phyloP scores from a whole-genome alignment of 2,113 vertebrate genomes.

The Nematolebias whitei region DNA sequence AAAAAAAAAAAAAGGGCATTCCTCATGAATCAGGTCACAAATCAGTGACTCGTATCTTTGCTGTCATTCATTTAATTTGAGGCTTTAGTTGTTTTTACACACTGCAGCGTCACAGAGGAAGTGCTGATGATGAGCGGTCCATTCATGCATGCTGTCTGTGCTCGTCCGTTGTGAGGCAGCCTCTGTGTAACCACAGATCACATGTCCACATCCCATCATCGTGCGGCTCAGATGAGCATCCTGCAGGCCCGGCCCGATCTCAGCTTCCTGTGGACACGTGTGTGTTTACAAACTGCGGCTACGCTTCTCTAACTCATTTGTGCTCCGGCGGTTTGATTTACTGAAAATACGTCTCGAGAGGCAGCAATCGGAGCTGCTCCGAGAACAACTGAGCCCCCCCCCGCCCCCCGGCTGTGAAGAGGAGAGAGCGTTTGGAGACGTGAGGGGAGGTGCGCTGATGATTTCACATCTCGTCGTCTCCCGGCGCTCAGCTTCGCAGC shows the following conservation, averaged over 20 bases:
- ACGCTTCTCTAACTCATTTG: slow-evolving; percentile 1
- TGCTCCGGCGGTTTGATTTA: neutral
- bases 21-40: neutral
- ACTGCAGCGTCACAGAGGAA: neutral
- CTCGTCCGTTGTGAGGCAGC: slow-evolving; percentile 64
- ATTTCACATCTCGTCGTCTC: slow-evolving; percentile 54
- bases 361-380: neutral
- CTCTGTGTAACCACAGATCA: slow-evolving; percentile 54
- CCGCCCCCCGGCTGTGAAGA: too few species aligned
- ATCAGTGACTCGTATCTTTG: neutral
- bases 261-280: slow-evolving; percentile 29
- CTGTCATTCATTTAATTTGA: neutral
- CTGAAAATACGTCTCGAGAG: neutral
- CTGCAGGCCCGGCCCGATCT: slow-evolving; percentile 32
- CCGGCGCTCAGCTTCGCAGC: slow-evolving; percentile 28
- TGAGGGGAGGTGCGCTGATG: slow-evolving; percentile 49
- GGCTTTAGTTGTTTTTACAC: neutral
- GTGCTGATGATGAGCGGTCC: slow-evolving; percentile 31
- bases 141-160: slow-evolving; percentile 38
- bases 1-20: neutral
- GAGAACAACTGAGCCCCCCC: too few species aligned
- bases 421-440: slow-evolving; percentile 19
- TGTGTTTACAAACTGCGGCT: neutral
- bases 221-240: slow-evolving; percentile 57
- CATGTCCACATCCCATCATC: slow-evolving; percentile 24